These are phyloP conservation scores for Gymnothorax javanicus DNA, from an alignment of 2,797 vertebrate species.

Conservation along the genomic window DNA sequence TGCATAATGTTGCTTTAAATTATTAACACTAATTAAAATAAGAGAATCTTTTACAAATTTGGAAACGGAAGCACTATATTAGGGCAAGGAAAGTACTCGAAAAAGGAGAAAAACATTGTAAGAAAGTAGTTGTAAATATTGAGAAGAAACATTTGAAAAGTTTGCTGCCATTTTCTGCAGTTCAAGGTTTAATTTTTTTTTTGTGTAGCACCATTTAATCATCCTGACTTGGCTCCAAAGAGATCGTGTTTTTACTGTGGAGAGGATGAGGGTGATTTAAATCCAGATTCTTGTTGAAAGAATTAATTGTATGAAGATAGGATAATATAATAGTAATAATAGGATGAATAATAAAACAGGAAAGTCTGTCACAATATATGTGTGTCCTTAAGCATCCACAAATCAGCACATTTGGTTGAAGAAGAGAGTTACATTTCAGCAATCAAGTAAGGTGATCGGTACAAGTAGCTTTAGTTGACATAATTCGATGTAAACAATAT, in stretches of 20 bases:
- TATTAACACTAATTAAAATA: conserved; percentile 57
- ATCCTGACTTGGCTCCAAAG: conserved; percentile 55
- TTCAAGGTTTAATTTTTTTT: conserved; percentile 59
- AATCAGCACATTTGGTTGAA: conserved; percentile 72
- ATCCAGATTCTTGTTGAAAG: conserved; percentile 47
- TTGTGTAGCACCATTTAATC: conserved; percentile 45
- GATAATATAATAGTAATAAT: too few relatives aligned
- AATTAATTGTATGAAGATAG: conserved; percentile 40
- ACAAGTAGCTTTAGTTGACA: conserved; percentile 41
- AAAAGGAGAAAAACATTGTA: conserved; percentile 44
- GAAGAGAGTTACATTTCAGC: conserved; percentile 71
- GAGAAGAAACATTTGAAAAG: conserved; percentile 59
- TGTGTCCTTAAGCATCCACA: conserved; percentile 67
- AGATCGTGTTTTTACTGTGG: conserved; percentile 53
- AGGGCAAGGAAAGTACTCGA: conserved; percentile 43
- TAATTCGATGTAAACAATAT: conserved; percentile 53
- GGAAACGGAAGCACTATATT: too few relatives aligned
- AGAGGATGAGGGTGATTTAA: conserved; percentile 60
- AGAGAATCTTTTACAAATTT: conserved; percentile 49
- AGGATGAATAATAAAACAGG: conserved; percentile 53
- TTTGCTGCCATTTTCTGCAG: conserved; percentile 48
- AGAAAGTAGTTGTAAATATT: too few relatives aligned
- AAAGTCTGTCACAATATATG: conserved; percentile 70
- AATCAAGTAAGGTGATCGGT: conserved; percentile 65
- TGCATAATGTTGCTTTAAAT: too few relatives aligned